These are phyloP conservation scores for Origma solitaria DNA, from an alignment of 2,113 vertebrate species.

Conservation along the genomic window DNA sequence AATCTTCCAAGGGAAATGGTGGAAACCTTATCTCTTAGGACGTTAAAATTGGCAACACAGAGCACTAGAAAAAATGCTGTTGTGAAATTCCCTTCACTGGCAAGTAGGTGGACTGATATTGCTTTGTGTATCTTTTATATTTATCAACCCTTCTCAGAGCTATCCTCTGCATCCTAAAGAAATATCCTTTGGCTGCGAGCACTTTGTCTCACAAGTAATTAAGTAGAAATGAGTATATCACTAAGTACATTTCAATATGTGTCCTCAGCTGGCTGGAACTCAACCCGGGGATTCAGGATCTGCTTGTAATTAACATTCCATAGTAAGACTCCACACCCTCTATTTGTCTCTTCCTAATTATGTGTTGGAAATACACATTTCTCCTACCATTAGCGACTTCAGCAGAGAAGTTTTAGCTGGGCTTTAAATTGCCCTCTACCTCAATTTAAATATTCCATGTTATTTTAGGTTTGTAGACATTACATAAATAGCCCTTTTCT, in stretches of 20 bases:
- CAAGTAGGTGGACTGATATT: background rate
- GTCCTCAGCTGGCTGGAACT: slow-evolving; percentile 34
- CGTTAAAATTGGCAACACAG: background rate
- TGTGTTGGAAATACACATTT: slow-evolving; percentile 50
- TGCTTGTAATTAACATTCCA: slow-evolving; percentile 65
- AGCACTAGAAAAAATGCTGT: background rate
- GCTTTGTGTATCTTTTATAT: background rate
- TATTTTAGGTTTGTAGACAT: slow-evolving; percentile 66
- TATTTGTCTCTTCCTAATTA: slow-evolving; percentile 58
- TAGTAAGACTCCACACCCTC: slow-evolving; percentile 61
- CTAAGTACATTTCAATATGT: slow-evolving; percentile 17
- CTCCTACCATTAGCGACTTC: slow-evolving; percentile 36
- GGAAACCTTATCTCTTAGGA: background rate
- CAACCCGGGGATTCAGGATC: slow-evolving; percentile 37
- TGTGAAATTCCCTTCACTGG: background rate
- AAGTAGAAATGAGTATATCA: slow-evolving; percentile 15
- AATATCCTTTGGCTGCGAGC: background rate
- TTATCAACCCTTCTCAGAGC: slow-evolving; percentile 8
- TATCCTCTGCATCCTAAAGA: slow-evolving; percentile 27
- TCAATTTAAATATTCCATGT: slow-evolving; percentile 62
- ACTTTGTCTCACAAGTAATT: slow-evolving; percentile 41
- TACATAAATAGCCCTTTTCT: slow-evolving; percentile 67
- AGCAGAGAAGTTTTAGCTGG: slow-evolving; percentile 51
- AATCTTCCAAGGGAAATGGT: background rate
- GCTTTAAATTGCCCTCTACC: slow-evolving; percentile 61